A percentile compares a stretch with the other conserved stretches of the same genome.
Conservation (phyloP, 2,888 invertebrate species). For the Corbicula japonica region DNA sequence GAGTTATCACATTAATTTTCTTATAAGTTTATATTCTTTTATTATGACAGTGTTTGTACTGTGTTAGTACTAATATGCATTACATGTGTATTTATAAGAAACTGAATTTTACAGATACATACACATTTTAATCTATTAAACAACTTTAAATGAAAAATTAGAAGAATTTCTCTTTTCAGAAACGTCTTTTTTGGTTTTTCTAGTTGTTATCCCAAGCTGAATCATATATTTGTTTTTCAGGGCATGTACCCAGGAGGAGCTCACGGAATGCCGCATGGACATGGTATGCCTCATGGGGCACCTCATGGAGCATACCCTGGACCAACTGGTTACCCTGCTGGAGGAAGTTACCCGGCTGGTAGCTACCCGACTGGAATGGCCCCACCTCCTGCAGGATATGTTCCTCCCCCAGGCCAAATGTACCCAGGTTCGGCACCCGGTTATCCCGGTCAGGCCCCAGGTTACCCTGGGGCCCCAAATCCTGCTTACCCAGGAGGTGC, state of each 20-base stretch:
- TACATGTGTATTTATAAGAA: no score
- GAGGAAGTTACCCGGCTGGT: constrained; percentile 44
- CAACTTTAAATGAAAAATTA: no score
- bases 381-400: constrained; percentile 35
- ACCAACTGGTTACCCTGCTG: constrained; percentile 40
- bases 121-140: no score
- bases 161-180: no score
- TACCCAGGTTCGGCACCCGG: constrained; percentile 41
- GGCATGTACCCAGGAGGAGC: constrained; percentile 59
- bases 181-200: no score
- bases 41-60: no score
- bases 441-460: constrained; percentile 30
- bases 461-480: constrained; percentile 22
- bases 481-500: constrained; percentile 47
- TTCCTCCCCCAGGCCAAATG: constrained; percentile 29
- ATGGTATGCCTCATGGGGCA: constrained; percentile 49
- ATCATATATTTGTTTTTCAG: no score
- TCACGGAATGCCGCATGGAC: constrained; percentile 27
- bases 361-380: constrained; percentile 52
- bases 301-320: constrained; percentile 53
- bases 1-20: no score
- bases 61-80: no score
- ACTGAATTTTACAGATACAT: no score
- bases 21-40: no score
- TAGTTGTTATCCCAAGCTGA: no score